These are phyloP conservation scores for Lithophane semibrunnea DNA, from an alignment of 2,888 invertebrate genomes.

Conservation along the genomic window DNA sequence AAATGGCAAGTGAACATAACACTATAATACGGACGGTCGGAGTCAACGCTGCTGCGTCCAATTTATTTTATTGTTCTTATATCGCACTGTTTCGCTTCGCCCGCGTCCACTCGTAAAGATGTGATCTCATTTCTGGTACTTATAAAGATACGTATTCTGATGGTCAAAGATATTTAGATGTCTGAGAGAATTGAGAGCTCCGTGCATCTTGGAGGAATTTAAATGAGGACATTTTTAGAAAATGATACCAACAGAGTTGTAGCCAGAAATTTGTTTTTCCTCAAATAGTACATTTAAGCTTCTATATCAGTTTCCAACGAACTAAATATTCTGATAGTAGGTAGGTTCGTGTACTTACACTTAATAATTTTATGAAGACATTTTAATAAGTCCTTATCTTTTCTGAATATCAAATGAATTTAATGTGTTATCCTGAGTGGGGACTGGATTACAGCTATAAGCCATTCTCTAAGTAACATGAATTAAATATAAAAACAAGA, in stretches of 20 bases:
- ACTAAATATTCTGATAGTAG: background rate
- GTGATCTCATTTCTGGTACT: slow-evolving; percentile 74
- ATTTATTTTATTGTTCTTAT: slow-evolving; percentile 82
- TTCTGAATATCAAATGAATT: no score
- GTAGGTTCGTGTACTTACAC: background rate
- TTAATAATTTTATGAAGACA: background rate
- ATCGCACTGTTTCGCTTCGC: slow-evolving; percentile 69
- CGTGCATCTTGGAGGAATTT: slow-evolving; percentile 12
- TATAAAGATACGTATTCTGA: slow-evolving; percentile 68
- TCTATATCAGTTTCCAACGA: background rate
- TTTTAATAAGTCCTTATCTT: background rate
- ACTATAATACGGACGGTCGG: slow-evolving; percentile 55
- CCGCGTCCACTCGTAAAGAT: slow-evolving; percentile 76
- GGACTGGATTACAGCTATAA: no score
- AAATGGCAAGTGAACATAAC: slow-evolving; percentile 67
- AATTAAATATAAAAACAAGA: slow-evolving; percentile 44
- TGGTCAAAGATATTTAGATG: slow-evolving; percentile 55
- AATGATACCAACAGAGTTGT: background rate
- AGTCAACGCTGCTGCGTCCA: slow-evolving; percentile 72
- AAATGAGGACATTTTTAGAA: slow-evolving; percentile 23
- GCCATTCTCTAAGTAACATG: background rate
- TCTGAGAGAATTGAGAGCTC: slow-evolving; percentile 33
- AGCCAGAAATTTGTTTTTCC: background rate
- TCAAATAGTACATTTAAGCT: background rate
- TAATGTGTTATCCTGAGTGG: background rate